Conservation (phyloP, 2,797 vertebrate genomes). For the Acanthurus leucopareius region DNA sequence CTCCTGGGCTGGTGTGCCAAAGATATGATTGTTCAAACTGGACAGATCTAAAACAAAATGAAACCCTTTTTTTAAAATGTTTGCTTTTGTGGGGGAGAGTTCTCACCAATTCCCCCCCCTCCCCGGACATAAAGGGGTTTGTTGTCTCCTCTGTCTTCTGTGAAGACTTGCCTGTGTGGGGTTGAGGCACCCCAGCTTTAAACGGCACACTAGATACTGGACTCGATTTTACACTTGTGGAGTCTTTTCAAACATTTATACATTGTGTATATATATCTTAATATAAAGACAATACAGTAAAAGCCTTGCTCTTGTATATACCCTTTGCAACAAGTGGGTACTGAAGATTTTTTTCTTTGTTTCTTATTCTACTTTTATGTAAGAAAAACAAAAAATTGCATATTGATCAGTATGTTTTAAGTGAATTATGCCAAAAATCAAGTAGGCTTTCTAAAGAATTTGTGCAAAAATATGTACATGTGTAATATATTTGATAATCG, state of each 20-base stretch:
- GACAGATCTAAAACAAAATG: conserved; percentile 62
- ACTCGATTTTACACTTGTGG: conserved; percentile 86
- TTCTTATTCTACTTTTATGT: conserved; percentile 77
- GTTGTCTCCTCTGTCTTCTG: conserved; percentile 90
- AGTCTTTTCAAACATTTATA: conserved; percentile 87
- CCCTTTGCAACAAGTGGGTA: conserved; percentile 79
- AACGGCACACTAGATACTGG: conserved; percentile 83
- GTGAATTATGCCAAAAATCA: conserved; percentile 87
- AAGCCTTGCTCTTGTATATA: conserved; percentile 79
- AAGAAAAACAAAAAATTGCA: conserved; percentile 67
- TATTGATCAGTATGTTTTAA: conserved; percentile 79
- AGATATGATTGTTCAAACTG: conserved; percentile 78
- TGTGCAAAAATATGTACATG: conserved; percentile 75
- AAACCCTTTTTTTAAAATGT: conserved; percentile 36
- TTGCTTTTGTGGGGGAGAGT: too few species aligned
- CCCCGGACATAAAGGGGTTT: conserved; percentile 62
- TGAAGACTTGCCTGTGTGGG: conserved; percentile 92
- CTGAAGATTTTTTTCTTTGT: conserved; percentile 70
- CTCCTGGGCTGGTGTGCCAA: conserved; percentile 81
- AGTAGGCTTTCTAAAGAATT: conserved; percentile 77
- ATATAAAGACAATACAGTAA: conserved; percentile 72
- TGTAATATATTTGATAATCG: conserved; percentile 84
- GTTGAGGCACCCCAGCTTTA: conserved; percentile 72
- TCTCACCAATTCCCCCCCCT: conserved; percentile 68
- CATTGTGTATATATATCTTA: conserved; percentile 78